phyloP scores from a whole-genome alignment of 2,797 vertebrate species.

The Periparus ater region DNA sequence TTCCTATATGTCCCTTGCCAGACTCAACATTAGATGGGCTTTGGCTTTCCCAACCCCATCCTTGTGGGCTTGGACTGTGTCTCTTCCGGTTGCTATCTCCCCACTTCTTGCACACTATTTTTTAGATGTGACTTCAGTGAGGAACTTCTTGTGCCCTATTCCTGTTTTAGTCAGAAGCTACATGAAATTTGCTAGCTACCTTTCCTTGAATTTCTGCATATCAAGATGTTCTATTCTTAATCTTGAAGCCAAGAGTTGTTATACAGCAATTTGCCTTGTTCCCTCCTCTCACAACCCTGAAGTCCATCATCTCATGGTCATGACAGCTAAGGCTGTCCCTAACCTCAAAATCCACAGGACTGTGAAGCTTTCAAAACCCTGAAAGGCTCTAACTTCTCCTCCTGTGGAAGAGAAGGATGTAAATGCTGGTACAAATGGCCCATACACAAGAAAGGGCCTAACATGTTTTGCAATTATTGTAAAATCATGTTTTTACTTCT shows the following conservation, averaged over 20 bases:
- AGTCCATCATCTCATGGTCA: background rate
- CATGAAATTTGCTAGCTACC: background rate
- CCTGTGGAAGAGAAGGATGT: background rate
- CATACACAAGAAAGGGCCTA: background rate
- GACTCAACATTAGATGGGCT: background rate
- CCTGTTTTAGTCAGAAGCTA: background rate
- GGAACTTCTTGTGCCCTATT: background rate
- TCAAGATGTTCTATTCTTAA: background rate
- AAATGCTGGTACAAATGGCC: background rate
- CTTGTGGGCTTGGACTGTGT: background rate
- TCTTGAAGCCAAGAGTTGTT: background rate
- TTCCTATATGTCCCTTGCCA: background rate
- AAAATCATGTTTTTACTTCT: background rate
- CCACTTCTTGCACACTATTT: background rate
- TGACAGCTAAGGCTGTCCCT: background rate
- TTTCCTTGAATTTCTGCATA: background rate
- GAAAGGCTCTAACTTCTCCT: background rate
- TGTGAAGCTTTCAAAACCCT: background rate
- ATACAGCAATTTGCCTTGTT: background rate
- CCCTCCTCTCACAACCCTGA: background rate
- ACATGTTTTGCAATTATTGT: background rate
- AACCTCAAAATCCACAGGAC: background rate
- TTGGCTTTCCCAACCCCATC: background rate
- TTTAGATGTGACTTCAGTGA: background rate
- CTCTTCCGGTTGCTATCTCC: background rate